phyloP scores from a whole-genome alignment of 2,888 invertebrate species.

The Cacoxenus indagator region DNA sequence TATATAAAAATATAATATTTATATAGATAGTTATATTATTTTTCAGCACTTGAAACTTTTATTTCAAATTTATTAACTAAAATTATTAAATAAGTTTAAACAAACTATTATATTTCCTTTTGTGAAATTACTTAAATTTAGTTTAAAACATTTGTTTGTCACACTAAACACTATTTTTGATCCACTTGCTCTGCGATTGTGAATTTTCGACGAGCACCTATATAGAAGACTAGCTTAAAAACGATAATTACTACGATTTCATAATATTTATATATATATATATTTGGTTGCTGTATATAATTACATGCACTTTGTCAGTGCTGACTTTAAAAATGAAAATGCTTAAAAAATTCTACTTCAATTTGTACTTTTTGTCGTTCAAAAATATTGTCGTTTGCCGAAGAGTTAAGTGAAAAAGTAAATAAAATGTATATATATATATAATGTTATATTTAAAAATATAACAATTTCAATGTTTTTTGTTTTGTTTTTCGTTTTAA shows the following conservation, averaged over 20 bases:
- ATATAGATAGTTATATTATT: no score
- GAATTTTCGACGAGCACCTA: constrained; percentile 9
- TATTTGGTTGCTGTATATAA: constrained; percentile 16
- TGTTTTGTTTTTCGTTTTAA: constrained; percentile 1
- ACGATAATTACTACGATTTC: background rate
- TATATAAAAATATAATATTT: no score
- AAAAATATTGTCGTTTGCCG: constrained; percentile 61
- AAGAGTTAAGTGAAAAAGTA: constrained; percentile 27
- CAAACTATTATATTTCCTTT: background rate
- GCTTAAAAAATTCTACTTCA: constrained; percentile 47
- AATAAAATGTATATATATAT: constrained; percentile 5
- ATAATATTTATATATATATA: constrained; percentile 20
- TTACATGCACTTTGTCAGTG: background rate
- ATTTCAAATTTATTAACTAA: background rate
- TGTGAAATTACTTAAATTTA: constrained; percentile 15
- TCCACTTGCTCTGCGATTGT: constrained; percentile 54
- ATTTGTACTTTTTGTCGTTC: constrained; percentile 53
- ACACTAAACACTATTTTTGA: constrained; percentile 50
- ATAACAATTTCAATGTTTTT: constrained; percentile 21
- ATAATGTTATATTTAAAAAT: constrained; percentile 28
- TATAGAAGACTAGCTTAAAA: background rate
- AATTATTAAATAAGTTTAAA: constrained; percentile 6
- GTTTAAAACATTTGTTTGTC: constrained; percentile 31
- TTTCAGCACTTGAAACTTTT: background rate
- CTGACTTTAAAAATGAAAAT: background rate